Conservation (phyloP, 1,140 invertebrate genomes). For the Papilio aristodemus region DNA sequence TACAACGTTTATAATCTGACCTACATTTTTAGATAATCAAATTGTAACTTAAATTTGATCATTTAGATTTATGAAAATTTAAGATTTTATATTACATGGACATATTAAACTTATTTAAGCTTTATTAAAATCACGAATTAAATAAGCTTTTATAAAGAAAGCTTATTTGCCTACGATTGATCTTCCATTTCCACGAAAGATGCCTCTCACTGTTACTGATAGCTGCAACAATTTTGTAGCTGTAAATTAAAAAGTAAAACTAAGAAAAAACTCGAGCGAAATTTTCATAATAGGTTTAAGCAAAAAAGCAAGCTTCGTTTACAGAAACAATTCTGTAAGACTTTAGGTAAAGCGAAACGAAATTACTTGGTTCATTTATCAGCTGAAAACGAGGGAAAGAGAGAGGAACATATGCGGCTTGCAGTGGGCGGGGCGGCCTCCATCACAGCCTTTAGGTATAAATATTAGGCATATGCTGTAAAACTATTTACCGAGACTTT, state of each 20-base stretch:
- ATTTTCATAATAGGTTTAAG: constrained; percentile 33
- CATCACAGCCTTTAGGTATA: constrained; percentile 27
- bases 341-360: constrained; percentile 32
- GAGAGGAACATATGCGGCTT: constrained; percentile 31
- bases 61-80: too few relatives aligned
- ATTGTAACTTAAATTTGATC: too few relatives aligned
- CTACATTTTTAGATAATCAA: too few relatives aligned
- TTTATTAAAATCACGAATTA: neutral
- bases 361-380: constrained; percentile 34
- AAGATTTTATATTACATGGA: too few relatives aligned
- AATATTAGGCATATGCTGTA: constrained; percentile 30
- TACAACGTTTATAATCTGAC: neutral
- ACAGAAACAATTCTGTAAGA: constrained; percentile 33
- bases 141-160: neutral
- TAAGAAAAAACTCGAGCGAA: neutral
- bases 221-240: neutral
- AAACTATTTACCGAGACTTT: constrained; percentile 29
- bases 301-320: constrained; percentile 31
- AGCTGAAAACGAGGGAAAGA: constrained; percentile 33
- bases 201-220: neutral
- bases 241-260: constrained; percentile 27
- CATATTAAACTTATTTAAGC: too few relatives aligned
- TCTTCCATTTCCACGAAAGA: neutral
- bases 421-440: constrained; percentile 27
- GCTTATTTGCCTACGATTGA: neutral